These are phyloP conservation scores for Euphydryas editha DNA, from an alignment of 2,888 invertebrate genomes.

Conservation along the genomic window DNA sequence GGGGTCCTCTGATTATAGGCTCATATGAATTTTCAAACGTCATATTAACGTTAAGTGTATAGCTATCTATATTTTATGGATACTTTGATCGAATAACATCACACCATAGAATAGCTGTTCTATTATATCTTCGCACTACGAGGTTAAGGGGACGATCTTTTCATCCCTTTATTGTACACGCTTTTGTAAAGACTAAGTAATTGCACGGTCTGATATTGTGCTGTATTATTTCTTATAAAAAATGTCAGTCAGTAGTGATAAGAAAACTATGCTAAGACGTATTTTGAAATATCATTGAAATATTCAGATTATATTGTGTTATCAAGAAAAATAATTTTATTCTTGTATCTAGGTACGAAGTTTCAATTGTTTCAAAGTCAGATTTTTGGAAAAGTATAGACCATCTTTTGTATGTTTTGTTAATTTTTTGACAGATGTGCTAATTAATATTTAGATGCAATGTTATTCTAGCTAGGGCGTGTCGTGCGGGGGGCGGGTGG, in stretches of 20 bases:
- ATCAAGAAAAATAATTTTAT: neutral
- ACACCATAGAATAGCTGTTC: neutral
- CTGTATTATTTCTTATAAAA: neutral
- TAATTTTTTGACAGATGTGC: constrained; percentile 44
- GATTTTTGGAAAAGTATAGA: constrained; percentile 1
- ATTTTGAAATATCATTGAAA: neutral
- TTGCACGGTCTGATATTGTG: neutral
- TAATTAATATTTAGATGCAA: constrained; percentile 72
- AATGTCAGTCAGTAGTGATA: neutral
- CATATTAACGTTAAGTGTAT: too few species aligned
- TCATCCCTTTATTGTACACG: neutral
- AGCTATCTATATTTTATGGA: too few species aligned
- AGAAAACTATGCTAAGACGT: neutral
- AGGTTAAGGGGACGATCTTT: neutral
- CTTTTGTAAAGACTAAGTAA: neutral
- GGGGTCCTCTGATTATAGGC: too few species aligned
- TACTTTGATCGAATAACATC: neutral
- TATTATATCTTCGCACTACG: neutral
- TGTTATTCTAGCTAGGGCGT: constrained; percentile 74
- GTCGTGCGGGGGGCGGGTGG: constrained; percentile 77
- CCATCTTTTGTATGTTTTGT: constrained; percentile 21
- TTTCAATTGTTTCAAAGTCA: neutral
- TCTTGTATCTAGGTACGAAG: neutral
- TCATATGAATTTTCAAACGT: too few species aligned
- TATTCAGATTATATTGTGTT: neutral